Evolutionary conservation across 2,888 invertebrate species (phyloP).

Genomic region (Pollenia amentaria): DNA sequence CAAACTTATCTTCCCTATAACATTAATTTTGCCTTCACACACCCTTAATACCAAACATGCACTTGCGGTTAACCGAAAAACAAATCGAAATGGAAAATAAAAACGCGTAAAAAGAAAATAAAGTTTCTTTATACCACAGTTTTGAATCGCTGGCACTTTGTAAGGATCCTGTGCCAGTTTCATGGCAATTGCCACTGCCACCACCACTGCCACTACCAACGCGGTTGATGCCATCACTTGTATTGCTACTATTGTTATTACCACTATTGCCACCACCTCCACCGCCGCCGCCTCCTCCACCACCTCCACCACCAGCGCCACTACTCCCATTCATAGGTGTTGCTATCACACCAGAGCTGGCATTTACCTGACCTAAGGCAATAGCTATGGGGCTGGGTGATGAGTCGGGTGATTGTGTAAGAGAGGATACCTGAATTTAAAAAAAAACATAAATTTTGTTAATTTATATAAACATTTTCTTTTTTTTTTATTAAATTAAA

Average conservation of each 20-base stretch:
- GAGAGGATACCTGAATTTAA: conserved; percentile 87
- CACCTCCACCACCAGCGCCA: conserved; percentile 76
- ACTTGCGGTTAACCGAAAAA: conserved; percentile 23
- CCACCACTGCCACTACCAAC: conserved; percentile 84
- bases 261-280: conserved; percentile 75
- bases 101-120: conserved; percentile 69
- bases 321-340: conserved; percentile 84
- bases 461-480: too few relatives aligned
- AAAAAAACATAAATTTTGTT: not conserved
- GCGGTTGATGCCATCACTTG: conserved; percentile 83
- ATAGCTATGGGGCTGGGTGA: conserved; percentile 94
- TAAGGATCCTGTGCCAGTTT: conserved; percentile 83
- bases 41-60: conserved; percentile 32
- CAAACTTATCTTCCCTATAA: conserved; percentile 9
- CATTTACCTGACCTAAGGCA: conserved; percentile 87
- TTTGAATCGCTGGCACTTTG: conserved; percentile 84
- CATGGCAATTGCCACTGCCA: conserved; percentile 81
- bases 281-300: conserved; percentile 76
- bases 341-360: conserved; percentile 83
- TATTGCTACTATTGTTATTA: conserved; percentile 83
- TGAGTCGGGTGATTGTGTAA: conserved; percentile 95
- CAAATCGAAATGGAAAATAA: not conserved
- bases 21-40: conserved; percentile 9
- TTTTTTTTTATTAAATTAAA: conserved; percentile 20
- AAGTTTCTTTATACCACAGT: conserved; percentile 82